Conservation (phyloP, 1,140 invertebrate species). For the Lucilia sericata region DNA sequence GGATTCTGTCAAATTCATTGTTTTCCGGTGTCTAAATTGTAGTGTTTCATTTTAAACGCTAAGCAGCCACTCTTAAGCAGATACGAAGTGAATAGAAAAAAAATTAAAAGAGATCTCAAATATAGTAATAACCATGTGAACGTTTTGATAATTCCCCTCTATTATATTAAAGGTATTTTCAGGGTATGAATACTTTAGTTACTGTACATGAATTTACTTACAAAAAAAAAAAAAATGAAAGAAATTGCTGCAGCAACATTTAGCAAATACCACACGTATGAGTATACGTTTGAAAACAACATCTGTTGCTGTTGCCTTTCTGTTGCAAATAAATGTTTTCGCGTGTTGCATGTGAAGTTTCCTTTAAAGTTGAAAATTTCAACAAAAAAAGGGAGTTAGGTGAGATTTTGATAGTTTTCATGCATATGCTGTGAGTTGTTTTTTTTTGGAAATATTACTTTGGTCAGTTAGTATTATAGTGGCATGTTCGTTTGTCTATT, state of each 20-base stretch:
- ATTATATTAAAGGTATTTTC: too few species aligned
- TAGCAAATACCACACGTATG: conserved; percentile 25
- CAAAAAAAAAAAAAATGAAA: too few species aligned
- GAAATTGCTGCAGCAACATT: not conserved
- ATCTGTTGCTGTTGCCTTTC: conserved; percentile 41
- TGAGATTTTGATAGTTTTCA: conserved; percentile 27
- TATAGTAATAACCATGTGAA: conserved; percentile 18
- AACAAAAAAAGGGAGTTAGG: conserved; percentile 18
- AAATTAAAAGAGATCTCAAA: conserved; percentile 50
- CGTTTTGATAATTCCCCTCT: not conserved
- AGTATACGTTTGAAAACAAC: conserved; percentile 41
- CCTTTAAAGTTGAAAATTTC: not conserved
- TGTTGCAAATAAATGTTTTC: conserved; percentile 40
- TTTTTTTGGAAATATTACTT: not conserved
- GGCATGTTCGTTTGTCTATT: not conserved
- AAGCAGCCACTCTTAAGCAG: not conserved
- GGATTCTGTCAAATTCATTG: conserved; percentile 62
- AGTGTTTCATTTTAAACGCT: conserved; percentile 50
- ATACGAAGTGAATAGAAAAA: not conserved
- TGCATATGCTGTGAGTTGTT: not conserved
- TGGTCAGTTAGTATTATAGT: not conserved
- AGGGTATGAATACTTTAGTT: too few species aligned
- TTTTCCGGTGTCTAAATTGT: conserved; percentile 67
- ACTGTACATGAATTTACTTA: too few species aligned
- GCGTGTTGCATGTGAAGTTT: conserved; percentile 43